Evolutionary conservation across 1,140 invertebrate species (phyloP).

Genomic region (Adoxophyes honmai): DNA sequence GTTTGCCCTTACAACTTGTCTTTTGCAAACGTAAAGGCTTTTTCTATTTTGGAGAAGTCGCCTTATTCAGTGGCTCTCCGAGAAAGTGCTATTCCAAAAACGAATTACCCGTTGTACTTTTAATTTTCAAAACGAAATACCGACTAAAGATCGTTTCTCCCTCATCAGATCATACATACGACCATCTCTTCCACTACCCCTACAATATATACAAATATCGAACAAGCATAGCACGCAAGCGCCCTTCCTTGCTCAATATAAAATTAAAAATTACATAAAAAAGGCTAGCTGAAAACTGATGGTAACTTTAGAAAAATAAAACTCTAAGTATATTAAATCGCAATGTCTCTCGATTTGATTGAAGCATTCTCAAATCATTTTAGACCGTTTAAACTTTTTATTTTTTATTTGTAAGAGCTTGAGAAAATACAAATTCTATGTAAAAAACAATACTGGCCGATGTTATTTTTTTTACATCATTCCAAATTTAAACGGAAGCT

Average conservation of each 20-base stretch:
- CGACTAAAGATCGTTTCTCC: neutral
- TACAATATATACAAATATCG: conserved; percentile 39
- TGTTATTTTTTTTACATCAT: too few species aligned
- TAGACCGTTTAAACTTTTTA: conserved; percentile 32
- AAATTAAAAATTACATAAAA: conserved; percentile 58
- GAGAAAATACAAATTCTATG: too few species aligned
- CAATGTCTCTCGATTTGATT: conserved; percentile 57
- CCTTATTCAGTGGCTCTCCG: too few species aligned
- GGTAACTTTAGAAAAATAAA: conserved; percentile 74
- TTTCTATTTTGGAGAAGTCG: too few species aligned
- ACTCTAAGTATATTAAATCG: conserved; percentile 48
- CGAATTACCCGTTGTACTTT: too few species aligned
- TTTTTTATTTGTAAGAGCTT: conserved; percentile 34
- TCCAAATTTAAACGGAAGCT: too few species aligned
- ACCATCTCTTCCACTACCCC: neutral
- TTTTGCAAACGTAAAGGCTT: too few species aligned
- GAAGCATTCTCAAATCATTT: conserved; percentile 23
- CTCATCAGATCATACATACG: neutral
- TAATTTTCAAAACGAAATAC: too few species aligned
- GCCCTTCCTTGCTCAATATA: conserved; percentile 48
- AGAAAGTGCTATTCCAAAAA: too few species aligned
- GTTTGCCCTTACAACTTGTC: too few species aligned
- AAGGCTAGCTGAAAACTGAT: conserved; percentile 74
- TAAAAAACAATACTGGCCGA: too few species aligned
- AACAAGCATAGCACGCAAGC: conserved; percentile 46